phyloP scores from a whole-genome alignment of 2,888 invertebrate genomes.

The Polydrusus pterygomalis region DNA sequence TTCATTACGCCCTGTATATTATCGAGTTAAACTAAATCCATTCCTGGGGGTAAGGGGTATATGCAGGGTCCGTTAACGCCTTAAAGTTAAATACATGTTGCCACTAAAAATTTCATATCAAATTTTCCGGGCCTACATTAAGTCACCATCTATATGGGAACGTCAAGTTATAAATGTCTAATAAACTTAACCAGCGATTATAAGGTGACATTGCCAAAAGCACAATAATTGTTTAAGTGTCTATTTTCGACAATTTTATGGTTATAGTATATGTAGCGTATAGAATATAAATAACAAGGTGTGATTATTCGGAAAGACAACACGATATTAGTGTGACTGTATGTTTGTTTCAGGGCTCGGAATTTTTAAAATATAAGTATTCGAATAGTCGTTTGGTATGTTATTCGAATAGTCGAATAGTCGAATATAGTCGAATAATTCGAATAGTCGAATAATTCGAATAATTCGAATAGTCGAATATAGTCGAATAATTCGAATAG shows the following conservation, averaged over 20 bases:
- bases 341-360: too few species aligned
- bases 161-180: neutral
- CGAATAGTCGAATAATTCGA: too few species aligned
- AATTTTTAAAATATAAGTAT: too few species aligned
- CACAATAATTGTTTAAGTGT: neutral
- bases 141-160: neutral
- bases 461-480: too few species aligned
- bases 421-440: too few species aligned
- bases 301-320: neutral
- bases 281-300: neutral
- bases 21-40: neutral
- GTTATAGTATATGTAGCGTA: neutral
- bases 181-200: neutral
- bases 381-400: too few species aligned
- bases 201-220: neutral
- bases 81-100: neutral
- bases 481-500: too few species aligned
- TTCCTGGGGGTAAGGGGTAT: neutral
- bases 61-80: neutral
- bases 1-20: too few species aligned
- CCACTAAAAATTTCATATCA: conserved; percentile 4
- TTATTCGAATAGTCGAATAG: too few species aligned
- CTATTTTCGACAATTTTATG: neutral
- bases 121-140: neutral
- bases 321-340: too few species aligned